Evolutionary conservation across 35 echinoderm and acorn worm species (phyloP).

Genomic region (Eucidaris tribuloides): DNA sequence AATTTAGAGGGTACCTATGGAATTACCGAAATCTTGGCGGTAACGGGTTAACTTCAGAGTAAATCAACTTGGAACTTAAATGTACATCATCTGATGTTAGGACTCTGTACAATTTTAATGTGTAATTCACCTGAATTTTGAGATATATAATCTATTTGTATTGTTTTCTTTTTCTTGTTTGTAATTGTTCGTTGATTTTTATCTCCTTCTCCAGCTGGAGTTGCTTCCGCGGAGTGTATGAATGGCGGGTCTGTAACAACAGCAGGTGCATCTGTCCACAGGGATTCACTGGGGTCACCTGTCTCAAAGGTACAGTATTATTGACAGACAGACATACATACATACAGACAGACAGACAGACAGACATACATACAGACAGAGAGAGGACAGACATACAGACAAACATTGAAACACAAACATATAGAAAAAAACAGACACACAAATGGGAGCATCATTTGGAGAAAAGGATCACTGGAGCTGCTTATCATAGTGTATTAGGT

Average conservation of each 20-base stretch:
- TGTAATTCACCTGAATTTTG: background rate
- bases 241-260: constrained; percentile 66
- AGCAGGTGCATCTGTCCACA: constrained; percentile 67
- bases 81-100: no score
- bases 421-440: background rate
- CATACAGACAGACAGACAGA: background rate
- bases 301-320: constrained; percentile 74
- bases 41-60: no score
- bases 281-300: constrained; percentile 73
- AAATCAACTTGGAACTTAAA: background rate
- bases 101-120: no score
- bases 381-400: background rate
- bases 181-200: no score
- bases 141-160: background rate
- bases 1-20: no score
- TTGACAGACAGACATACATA: background rate
- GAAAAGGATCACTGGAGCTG: no score
- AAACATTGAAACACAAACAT: background rate
- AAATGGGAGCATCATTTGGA: background rate
- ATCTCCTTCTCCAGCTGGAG: constrained; percentile 39
- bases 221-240: constrained; percentile 80
- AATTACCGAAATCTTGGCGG: no score
- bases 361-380: background rate
- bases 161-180: constrained; percentile 40
- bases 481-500: no score